Conservation (phyloP, 2,888 invertebrate species). For the Saturnia japonica region DNA sequence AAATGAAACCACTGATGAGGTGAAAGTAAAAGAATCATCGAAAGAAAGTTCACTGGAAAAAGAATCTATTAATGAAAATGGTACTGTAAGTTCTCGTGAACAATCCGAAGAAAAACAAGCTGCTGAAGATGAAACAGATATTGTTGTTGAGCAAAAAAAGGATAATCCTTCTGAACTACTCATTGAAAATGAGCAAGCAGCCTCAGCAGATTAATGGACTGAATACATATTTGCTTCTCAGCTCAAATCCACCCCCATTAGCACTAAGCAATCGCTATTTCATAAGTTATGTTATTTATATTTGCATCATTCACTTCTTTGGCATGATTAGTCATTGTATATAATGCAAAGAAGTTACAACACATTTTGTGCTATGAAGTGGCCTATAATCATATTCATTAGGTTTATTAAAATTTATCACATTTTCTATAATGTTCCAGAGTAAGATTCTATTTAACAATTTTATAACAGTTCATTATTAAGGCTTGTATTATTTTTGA, state of each 20-base stretch:
- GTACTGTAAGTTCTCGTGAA: conserved; percentile 69
- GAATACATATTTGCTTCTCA: conserved; percentile 61
- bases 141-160: conserved; percentile 52
- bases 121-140: conserved; percentile 34
- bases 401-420: conserved; percentile 53
- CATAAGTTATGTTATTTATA: conserved; percentile 72
- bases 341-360: conserved; percentile 68
- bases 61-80: conserved; percentile 66
- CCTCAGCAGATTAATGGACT: conserved; percentile 64
- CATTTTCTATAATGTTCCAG: conserved; percentile 64
- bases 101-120: conserved; percentile 66
- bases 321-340: conserved; percentile 73
- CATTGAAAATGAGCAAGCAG: conserved; percentile 70
- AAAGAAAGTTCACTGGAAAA: conserved; percentile 62
- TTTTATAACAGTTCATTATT: conserved; percentile 49
- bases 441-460: conserved; percentile 72
- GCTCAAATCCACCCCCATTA: conserved; percentile 73
- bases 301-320: conserved; percentile 67
- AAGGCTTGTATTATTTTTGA: conserved; percentile 74
- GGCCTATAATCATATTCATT: conserved; percentile 70
- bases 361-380: conserved; percentile 58
- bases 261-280: conserved; percentile 74
- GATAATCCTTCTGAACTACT: conserved; percentile 69
- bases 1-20: conserved; percentile 46
- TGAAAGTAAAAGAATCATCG: conserved; percentile 49